Base-by-base conservation (phyloP, 2,888 invertebrate genomes). In the Norana najaformis region DNA sequence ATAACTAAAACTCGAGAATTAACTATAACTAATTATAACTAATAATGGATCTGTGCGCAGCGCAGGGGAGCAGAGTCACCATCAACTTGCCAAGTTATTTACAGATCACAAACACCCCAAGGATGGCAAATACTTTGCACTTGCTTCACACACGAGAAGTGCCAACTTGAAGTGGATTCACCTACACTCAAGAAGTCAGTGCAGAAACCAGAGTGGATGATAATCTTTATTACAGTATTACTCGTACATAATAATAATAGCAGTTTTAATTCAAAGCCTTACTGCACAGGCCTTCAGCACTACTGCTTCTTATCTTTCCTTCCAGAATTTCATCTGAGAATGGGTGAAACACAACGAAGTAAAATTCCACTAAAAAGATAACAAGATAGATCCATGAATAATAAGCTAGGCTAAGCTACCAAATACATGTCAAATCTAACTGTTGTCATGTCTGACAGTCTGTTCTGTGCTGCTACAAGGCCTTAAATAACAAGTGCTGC, bases 311-410 rank as follows among this genome's bases (percentile, higher is more conserved):
- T 92, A 99, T 98, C 95, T 97, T 98, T 13, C 99, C 99, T 91
- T 97, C 96, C 30, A 99, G 95, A 90, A 99, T 97, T 95, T 99
- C 99, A 95, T 99, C 99, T 92, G 98, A 96, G 93, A 97, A 97
- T 0, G 99, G 99, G 89, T 98, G 96, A 94, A 99, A 99, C 1
- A 99, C 98, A 88, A 99, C 97, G 94, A 97, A 98, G 88, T 98
- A 96, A 95, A 99, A 99, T 92, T 96, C 96, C 1, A 98, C 98
- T 95, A 93, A 41, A 93, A 91, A 89, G 83, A 69, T n/a, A 69
- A 69, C 69, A n/a, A 69, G 0, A 69, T 69, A 6, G 30, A n/a
- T n/a, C 30, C 11, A n/a, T 69, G 88, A 90, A 89, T 88, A 90
- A 91, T 89, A 88, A 89, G 85, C 35, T 90, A 47, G 37, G 39